phyloP scores from a whole-genome alignment of 2,113 vertebrate genomes.

The Galbula dea region DNA sequence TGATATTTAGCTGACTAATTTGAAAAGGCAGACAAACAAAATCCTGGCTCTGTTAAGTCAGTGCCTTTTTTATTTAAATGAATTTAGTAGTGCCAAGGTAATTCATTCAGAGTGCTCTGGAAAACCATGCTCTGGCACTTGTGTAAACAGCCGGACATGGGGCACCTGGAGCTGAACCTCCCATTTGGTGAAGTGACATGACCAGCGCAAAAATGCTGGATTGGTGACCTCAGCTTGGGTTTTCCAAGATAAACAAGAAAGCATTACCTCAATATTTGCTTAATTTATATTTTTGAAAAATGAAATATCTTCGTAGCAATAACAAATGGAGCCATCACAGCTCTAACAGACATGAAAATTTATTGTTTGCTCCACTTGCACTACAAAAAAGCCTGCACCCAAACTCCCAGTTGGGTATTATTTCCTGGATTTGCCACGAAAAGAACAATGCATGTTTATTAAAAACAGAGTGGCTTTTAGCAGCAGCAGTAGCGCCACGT shows the following conservation, averaged over 20 bases:
- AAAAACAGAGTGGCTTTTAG: slow-evolving; percentile 71
- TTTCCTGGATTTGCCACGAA: slow-evolving; percentile 67
- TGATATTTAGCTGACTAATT: neutral
- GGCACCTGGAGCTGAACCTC: neutral
- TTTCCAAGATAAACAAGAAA: neutral
- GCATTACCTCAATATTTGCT: neutral
- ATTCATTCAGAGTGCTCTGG: neutral
- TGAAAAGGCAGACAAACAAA: neutral
- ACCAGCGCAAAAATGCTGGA: neutral
- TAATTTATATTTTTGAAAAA: slow-evolving; percentile 11
- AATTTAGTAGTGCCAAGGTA: neutral
- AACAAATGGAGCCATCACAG: slow-evolving; percentile 35
- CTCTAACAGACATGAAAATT: slow-evolving; percentile 24
- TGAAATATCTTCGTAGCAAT: neutral
- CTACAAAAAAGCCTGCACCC: slow-evolving; percentile 36
- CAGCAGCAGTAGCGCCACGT: slow-evolving; percentile 23
- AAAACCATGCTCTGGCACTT: accelerated
- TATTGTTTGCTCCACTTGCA: neutral
- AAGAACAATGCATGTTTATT: slow-evolving; percentile 69
- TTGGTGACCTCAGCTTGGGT: neutral
- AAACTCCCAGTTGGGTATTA: slow-evolving; percentile 61
- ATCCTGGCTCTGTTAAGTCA: neutral
- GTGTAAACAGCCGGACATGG: accelerated
- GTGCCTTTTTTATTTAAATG: neutral
- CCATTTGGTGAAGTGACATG: neutral